Conservation (phyloP, 2,113 vertebrate species). For the Elgaria multicarinata region DNA sequence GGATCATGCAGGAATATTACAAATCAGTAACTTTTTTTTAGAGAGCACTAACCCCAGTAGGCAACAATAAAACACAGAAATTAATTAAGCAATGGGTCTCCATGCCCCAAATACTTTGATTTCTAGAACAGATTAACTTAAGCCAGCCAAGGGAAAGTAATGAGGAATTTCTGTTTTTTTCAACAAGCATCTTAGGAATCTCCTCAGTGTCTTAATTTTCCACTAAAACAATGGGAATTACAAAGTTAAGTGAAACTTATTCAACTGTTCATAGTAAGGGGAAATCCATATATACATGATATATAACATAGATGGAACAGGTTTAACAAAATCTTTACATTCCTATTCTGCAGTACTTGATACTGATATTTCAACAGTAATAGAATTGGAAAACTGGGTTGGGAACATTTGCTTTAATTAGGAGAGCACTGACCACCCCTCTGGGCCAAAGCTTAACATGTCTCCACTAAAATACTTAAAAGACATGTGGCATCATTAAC, state of each 20-base stretch:
- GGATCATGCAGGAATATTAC: neutral
- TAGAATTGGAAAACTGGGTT: neutral
- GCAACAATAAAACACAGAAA: constrained; percentile 64
- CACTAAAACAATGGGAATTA: constrained; percentile 17
- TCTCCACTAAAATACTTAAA: neutral
- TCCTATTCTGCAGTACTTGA: neutral
- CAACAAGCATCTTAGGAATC: constrained; percentile 11
- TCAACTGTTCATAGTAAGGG: neutral
- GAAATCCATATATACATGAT: neutral
- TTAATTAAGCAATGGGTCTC: constrained; percentile 59
- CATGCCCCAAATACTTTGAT: constrained; percentile 54
- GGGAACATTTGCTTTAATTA: neutral
- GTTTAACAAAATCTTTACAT: no score
- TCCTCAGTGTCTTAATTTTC: constrained; percentile 3
- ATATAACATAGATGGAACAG: neutral
- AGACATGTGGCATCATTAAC: neutral
- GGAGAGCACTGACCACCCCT: neutral
- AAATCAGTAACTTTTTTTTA: constrained; percentile 44
- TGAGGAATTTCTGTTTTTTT: neutral
- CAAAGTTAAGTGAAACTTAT: neutral
- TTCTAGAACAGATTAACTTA: constrained; percentile 63
- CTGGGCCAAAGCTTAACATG: neutral
- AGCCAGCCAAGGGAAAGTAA: constrained; percentile 53
- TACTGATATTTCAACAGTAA: neutral
- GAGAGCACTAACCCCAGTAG: constrained; percentile 13